Conservation (phyloP, 2,113 vertebrate genomes). For the Thamnaconus septentrionalis region DNA sequence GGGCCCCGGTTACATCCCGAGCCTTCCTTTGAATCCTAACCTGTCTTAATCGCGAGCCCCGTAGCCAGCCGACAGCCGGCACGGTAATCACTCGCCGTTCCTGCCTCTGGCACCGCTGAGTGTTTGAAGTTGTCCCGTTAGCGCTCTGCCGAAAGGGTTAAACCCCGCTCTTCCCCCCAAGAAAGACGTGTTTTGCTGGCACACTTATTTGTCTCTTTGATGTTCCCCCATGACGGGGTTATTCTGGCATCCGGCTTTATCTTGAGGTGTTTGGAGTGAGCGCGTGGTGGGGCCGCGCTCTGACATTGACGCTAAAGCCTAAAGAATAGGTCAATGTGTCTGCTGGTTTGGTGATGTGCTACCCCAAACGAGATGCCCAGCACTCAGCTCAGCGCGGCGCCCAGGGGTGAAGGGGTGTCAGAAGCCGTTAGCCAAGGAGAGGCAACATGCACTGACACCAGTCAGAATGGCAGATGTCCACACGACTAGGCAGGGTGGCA, state of each 20-base stretch:
- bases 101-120: constrained; percentile 66
- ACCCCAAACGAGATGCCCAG: constrained; percentile 65
- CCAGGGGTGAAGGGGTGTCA: constrained; percentile 62
- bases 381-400: constrained; percentile 47
- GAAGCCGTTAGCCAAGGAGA: constrained; percentile 62
- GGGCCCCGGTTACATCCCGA: constrained; percentile 1
- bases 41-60: constrained; percentile 79
- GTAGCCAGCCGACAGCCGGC: constrained; percentile 69
- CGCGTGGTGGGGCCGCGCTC: constrained; percentile 32
- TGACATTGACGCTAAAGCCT: constrained; percentile 78
- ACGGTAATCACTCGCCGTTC: constrained; percentile 60
- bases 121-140: constrained; percentile 70
- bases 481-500: constrained; percentile 68
- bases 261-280: constrained; percentile 58
- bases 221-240: constrained; percentile 54
- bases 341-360: constrained; percentile 62
- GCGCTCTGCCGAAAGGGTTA: constrained; percentile 69
- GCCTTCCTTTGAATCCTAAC: constrained; percentile 62
- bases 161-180: constrained; percentile 39
- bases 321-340: constrained; percentile 80
- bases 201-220: constrained; percentile 68
- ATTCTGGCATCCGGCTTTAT: constrained; percentile 53
- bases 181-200: constrained; percentile 36
- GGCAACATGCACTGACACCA: constrained; percentile 64
- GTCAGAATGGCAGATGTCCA: constrained; percentile 80